These are phyloP conservation scores for Brachyhypopomus occidentalis DNA, from an alignment of 2,113 vertebrate genomes.

Conservation along the genomic window DNA sequence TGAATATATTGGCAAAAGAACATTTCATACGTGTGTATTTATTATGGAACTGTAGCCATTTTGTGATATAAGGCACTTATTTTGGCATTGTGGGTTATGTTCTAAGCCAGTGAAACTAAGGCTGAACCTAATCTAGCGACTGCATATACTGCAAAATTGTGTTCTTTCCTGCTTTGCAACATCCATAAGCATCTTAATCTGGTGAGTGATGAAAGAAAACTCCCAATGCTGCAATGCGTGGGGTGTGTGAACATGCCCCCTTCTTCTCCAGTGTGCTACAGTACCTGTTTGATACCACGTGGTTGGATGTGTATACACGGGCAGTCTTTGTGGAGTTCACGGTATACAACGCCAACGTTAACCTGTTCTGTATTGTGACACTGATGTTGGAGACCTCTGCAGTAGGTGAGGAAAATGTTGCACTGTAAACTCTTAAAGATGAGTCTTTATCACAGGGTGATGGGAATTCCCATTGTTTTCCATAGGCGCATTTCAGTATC, in stretches of 20 bases:
- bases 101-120: too few species aligned
- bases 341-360: slow-evolving; percentile 93
- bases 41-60: too few species aligned
- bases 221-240: too few species aligned
- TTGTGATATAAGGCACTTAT: too few species aligned
- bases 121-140: too few species aligned
- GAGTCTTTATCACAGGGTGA: neutral
- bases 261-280: slow-evolving; percentile 77
- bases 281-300: slow-evolving; percentile 84
- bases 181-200: too few species aligned
- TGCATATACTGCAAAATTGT: too few species aligned
- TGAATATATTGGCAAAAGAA: slow-evolving; percentile 55
- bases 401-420: slow-evolving; percentile 73
- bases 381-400: slow-evolving; percentile 88
- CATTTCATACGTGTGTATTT: neutral
- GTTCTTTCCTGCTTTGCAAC: too few species aligned
- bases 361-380: slow-evolving; percentile 88
- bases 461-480: neutral
- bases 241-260: too few species aligned
- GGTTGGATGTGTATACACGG: slow-evolving; percentile 88
- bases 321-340: slow-evolving; percentile 93
- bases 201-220: too few species aligned
- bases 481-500: slow-evolving; percentile 85
- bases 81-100: too few species aligned
- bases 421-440: neutral